Percentiles rank a stretch among this genome's conserved stretches.
Evolutionary conservation across 37 sponge, comb jelly and placozoan genomes (phyloP).

Genomic region (Diacarnus erythraeanus): DNA sequence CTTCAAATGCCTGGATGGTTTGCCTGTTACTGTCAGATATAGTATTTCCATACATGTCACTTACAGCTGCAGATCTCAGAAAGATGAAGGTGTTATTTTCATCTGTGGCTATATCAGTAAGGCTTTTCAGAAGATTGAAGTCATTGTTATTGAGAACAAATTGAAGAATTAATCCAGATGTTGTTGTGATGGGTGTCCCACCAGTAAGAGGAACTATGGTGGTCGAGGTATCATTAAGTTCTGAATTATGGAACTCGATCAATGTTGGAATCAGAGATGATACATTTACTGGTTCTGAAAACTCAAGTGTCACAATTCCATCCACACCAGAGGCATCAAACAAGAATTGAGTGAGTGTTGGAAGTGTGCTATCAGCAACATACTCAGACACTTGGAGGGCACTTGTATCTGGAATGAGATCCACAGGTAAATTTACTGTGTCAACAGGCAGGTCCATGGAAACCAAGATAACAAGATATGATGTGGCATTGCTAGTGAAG

Average conservation of each 20-base stretch:
- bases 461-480: slow-evolving; percentile 4
- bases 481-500: slow-evolving; percentile 26
- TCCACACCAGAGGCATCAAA: slow-evolving; percentile 30
- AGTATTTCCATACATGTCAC: slow-evolving; percentile 65
- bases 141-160: slow-evolving; percentile 43
- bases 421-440: slow-evolving; percentile 23
- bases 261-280: slow-evolving; percentile 40
- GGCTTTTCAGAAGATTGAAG: slow-evolving; percentile 58
- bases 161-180: slow-evolving; percentile 38
- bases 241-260: slow-evolving; percentile 72
- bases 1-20: slow-evolving; percentile 58
- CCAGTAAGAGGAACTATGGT: slow-evolving; percentile 26
- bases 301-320: slow-evolving; percentile 46
- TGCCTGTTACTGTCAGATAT: slow-evolving; percentile 45
- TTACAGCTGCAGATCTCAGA: slow-evolving; percentile 51
- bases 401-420: neutral
- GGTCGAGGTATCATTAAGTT: slow-evolving; percentile 34
- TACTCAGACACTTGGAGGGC: slow-evolving; percentile 45
- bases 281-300: slow-evolving; percentile 70
- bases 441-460: slow-evolving; percentile 10
- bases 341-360: slow-evolving; percentile 49
- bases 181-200: neutral
- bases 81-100: slow-evolving; percentile 70
- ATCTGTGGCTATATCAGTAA: slow-evolving; percentile 54
- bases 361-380: slow-evolving; percentile 62